A percentile compares a stretch with the other conserved stretches of the same genome.
phyloP scores from a whole-genome alignment of 2,797 vertebrate species.

The Nasua narica region DNA sequence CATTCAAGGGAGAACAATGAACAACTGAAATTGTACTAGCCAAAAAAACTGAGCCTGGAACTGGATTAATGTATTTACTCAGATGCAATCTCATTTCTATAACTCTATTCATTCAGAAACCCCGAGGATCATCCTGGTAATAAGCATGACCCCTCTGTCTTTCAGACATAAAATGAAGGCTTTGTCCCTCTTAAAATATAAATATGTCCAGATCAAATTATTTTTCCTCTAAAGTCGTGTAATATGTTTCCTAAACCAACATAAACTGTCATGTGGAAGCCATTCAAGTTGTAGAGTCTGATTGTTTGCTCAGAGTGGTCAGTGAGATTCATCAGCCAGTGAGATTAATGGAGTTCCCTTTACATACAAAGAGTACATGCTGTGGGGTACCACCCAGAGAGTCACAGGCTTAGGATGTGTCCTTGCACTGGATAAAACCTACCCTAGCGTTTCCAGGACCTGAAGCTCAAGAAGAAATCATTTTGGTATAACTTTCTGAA shows the following conservation, averaged over 20 bases:
- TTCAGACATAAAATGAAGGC: constrained; percentile 57
- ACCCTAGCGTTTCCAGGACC: background rate
- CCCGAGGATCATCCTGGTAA: constrained; percentile 16
- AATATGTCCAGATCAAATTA: background rate
- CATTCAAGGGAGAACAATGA: constrained; percentile 52
- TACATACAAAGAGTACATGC: background rate
- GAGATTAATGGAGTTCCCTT: background rate
- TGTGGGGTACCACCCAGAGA: background rate
- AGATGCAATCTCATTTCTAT: constrained; percentile 48
- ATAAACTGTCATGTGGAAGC: background rate
- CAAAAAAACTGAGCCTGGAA: constrained; percentile 3
- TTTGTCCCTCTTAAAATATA: constrained; percentile 43
- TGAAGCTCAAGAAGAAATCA: constrained; percentile 10
- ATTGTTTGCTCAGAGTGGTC: background rate
- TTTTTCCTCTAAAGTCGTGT: background rate
- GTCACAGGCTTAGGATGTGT: background rate
- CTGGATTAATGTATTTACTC: constrained; percentile 51
- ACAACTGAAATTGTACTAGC: constrained; percentile 39
- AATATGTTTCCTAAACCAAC: constrained; percentile 11
- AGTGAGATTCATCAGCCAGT: background rate
- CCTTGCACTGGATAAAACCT: background rate
- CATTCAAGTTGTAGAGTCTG: background rate
- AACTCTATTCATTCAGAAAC: constrained; percentile 48
- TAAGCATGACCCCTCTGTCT: constrained; percentile 31
- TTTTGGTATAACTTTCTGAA: background rate